These are phyloP conservation scores for Tupaia chinensis DNA, from an alignment of 2,113 vertebrate species.

Conservation along the genomic window DNA sequence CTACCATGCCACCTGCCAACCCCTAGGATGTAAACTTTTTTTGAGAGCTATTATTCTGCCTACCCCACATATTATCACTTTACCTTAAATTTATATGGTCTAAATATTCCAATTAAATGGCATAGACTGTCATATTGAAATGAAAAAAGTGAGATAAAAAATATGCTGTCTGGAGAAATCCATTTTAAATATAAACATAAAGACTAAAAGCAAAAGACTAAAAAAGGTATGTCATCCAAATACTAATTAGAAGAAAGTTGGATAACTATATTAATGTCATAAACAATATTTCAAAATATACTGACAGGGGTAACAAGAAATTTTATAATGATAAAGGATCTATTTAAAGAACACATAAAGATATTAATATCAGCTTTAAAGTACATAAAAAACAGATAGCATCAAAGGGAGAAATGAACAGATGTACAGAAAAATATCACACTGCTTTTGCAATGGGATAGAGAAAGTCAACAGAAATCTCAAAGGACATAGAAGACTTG, in stretches of 20 bases:
- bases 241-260: not conserved
- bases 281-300: not conserved
- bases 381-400: not conserved
- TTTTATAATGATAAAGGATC: not conserved
- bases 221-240: not conserved
- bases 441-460: not conserved
- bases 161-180: not conserved
- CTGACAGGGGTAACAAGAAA: not conserved
- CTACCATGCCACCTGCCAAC: no score
- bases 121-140: not conserved
- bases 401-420: not conserved
- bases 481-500: not conserved
- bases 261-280: not conserved
- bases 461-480: slow-evolving; percentile 2
- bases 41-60: not conserved
- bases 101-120: not conserved
- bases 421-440: not conserved
- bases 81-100: not conserved
- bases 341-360: not conserved
- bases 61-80: not conserved
- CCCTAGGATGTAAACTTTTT: not conserved
- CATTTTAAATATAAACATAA: not conserved
- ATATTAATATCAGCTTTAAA: not conserved
- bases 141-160: not conserved
- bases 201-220: not conserved